Evolutionary conservation across 2,113 vertebrate species (phyloP).

Genomic region (Proterorhinus semilunaris): DNA sequence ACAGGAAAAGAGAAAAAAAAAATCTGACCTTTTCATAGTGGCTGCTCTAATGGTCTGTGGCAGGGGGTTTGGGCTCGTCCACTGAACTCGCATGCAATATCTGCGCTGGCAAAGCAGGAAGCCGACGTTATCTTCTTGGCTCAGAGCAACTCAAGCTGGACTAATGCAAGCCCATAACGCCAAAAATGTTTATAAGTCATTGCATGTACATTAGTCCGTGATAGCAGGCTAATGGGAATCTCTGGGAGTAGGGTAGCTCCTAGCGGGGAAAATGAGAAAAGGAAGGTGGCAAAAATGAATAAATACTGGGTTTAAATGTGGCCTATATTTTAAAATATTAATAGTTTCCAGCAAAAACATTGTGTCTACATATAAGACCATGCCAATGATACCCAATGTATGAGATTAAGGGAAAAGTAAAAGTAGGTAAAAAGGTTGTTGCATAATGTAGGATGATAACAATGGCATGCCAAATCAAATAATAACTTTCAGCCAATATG

Average conservation of each 20-base stretch:
- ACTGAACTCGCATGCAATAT: constrained; percentile 47
- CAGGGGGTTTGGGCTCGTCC: constrained; percentile 34
- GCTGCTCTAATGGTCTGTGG: constrained; percentile 51
- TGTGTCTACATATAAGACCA: too few species aligned
- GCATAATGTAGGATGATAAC: too few species aligned
- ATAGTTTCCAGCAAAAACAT: too few species aligned
- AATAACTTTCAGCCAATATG: background rate
- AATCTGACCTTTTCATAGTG: constrained; percentile 63
- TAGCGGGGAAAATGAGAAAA: constrained; percentile 48
- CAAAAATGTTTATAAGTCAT: constrained; percentile 47
- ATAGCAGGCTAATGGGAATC: constrained; percentile 56
- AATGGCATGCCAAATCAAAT: background rate
- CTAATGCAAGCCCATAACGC: constrained; percentile 28
- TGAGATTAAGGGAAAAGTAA: too few species aligned
- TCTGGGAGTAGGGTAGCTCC: constrained; percentile 45
- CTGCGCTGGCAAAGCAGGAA: constrained; percentile 17
- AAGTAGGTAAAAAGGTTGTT: too few species aligned
- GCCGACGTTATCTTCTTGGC: constrained; percentile 37
- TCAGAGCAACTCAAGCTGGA: constrained; percentile 13
- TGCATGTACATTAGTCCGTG: constrained; percentile 55
- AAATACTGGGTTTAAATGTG: background rate
- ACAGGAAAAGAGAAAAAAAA: constrained; percentile 14
- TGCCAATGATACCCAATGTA: too few species aligned
- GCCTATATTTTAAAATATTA: background rate
- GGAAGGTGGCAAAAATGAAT: constrained; percentile 39